Evolutionary conservation across 92 coral and sea anemone species (phyloP), one percentile per base, ranked within the genome.

Genomic region (Heliopora coerulea): DNA sequence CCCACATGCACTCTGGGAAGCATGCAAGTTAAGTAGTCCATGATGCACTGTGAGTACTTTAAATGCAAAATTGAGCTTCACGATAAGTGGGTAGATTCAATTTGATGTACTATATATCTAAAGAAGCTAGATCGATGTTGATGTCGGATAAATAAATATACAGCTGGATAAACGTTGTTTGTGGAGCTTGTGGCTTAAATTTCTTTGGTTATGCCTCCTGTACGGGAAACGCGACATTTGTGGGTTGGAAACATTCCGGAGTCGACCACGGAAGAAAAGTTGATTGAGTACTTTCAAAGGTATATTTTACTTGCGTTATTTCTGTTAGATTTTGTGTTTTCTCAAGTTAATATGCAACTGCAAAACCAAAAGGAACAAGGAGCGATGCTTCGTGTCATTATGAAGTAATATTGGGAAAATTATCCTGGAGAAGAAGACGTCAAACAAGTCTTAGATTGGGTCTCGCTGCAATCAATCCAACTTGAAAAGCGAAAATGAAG

Each of bases 201-300:
- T 37, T 37, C 42, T 37, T 37, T 5, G 42, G 15, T 46, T 37
- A 70, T 70, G 77, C 77, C 77, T 31, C 77, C 77, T 54, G 99
- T 95, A 49, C 92, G 99, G 0, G 99, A 95, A 88, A 88, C 99
- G 68, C 91, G 99, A 62, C 99, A 95, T 88, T 82, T 95, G 56
- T 95, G 99, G 99, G 99, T 95, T 59, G 99, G 99, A 80, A 95
- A 95, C 79, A 85, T 95, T 34, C 99, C 99, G 28, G 99, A 95
- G 63, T 88, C 89, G 72, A 86, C 87, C 30, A 78, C 97, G 63
- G 96, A 95, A 34, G 97, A 91, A 56, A 89, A 95, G 63, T 86
- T 95, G 30, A 89, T 95, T 59, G 89, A 95, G 41, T 91, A 95
- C 73, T 95, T 95, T 59, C 81, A 91, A 6, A 82, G 99, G 99